Evolutionary conservation across 2,888 invertebrate species (phyloP).

Genomic region (Macrophya annulata): DNA sequence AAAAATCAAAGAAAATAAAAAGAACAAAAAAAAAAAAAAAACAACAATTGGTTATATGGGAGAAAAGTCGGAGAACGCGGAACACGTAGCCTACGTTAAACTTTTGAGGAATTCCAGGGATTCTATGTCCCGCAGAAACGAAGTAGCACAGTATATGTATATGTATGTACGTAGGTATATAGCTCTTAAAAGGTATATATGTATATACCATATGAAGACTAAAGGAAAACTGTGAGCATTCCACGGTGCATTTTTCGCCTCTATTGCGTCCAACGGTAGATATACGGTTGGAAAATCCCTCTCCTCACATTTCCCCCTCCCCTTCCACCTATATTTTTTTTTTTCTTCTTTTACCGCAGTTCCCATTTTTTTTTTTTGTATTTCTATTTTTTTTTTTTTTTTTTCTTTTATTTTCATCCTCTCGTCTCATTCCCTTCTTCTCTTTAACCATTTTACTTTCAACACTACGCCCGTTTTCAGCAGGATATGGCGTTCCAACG

Average conservation of each 20-base stretch:
- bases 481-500: neutral
- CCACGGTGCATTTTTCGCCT: slow-evolving; percentile 41
- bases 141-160: no score
- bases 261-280: neutral
- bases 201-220: no score
- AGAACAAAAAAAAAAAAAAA: neutral
- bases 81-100: slow-evolving; percentile 11
- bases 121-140: slow-evolving; percentile 34
- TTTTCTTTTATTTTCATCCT: neutral
- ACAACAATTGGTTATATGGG: neutral
- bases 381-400: neutral
- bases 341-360: no score
- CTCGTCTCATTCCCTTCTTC: neutral
- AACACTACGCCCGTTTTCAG: neutral
- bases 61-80: neutral
- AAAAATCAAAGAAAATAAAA: neutral
- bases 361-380: neutral
- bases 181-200: no score
- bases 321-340: neutral
- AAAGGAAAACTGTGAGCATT: slow-evolving; percentile 45
- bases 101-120: slow-evolving; percentile 42
- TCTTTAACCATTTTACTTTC: neutral
- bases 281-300: neutral
- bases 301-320: neutral
- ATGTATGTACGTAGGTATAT: no score